Percentiles rank a stretch among this genome's conserved stretches.
These are phyloP conservation scores for Drosophila setosimentum DNA, from an alignment of 2,888 invertebrate species.

Conservation along the genomic window DNA sequence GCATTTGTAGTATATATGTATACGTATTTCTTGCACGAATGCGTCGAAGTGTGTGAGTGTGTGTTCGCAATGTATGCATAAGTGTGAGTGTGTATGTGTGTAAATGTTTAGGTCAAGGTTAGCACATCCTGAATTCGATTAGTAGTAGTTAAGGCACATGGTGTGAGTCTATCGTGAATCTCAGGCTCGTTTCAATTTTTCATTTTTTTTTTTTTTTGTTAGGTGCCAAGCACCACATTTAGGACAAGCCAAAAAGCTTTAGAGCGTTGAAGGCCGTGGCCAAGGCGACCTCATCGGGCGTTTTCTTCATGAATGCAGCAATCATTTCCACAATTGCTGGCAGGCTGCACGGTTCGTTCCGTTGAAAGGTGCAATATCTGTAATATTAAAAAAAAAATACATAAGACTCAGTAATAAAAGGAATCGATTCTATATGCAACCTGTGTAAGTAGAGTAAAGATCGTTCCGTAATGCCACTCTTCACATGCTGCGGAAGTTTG, in stretches of 20 bases:
- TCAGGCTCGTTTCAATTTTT: constrained; percentile 60
- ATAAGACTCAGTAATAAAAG: not conserved
- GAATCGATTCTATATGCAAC: constrained; percentile 49
- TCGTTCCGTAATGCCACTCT: constrained; percentile 94
- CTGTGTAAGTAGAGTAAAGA: constrained; percentile 86
- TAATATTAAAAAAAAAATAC: not conserved
- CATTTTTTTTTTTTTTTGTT: constrained; percentile 15
- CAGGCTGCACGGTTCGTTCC: constrained; percentile 97
- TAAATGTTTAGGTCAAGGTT: constrained; percentile 50
- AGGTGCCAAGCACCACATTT: constrained; percentile 35
- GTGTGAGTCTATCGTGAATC: constrained; percentile 71
- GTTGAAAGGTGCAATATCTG: constrained; percentile 96
- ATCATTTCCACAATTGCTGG: constrained; percentile 97
- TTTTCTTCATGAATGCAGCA: constrained; percentile 94
- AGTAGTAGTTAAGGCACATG: constrained; percentile 74
- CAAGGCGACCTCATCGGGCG: constrained; percentile 95
- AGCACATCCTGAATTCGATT: constrained; percentile 72
- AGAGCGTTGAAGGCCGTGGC: constrained; percentile 96
- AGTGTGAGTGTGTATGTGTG: constrained; percentile 21
- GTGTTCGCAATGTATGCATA: constrained; percentile 16
- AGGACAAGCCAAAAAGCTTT: constrained; percentile 93
- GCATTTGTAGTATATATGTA: constrained; percentile 36
- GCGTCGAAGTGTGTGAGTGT: constrained; percentile 58
- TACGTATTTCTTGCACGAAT: constrained; percentile 56
- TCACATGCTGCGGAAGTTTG: constrained; percentile 94